phyloP scores from a whole-genome alignment of 2,888 invertebrate species.

The Eupithecia subumbrata region DNA sequence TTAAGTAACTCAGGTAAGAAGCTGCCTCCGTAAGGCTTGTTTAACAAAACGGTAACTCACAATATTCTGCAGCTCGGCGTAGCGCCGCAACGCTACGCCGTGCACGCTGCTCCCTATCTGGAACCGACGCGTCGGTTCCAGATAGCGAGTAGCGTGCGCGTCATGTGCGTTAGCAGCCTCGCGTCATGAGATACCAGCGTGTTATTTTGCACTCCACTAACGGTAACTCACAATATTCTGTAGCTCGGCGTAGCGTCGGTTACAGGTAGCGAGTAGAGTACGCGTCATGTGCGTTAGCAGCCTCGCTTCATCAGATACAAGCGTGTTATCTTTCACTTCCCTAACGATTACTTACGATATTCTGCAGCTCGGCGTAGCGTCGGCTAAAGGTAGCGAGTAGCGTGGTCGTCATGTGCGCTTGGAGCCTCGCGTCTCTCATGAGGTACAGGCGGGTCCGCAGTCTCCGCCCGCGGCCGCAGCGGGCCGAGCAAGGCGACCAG shows the following conservation, averaged over 20 bases:
- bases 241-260: slow-evolving; percentile 62
- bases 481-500: slow-evolving; percentile 92
- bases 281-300: slow-evolving; percentile 61
- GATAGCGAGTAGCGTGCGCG: slow-evolving; percentile 52
- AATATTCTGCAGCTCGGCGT: slow-evolving; percentile 63
- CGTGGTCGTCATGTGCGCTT: slow-evolving; percentile 57
- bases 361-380: slow-evolving; percentile 66
- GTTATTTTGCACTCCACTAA: background rate
- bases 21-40: too few relatives aligned
- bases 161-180: slow-evolving; percentile 59
- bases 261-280: slow-evolving; percentile 61
- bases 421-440: slow-evolving; percentile 55
- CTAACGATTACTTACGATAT: slow-evolving; percentile 54
- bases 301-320: slow-evolving; percentile 57
- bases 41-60: slow-evolving; percentile 48
- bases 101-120: too few relatives aligned
- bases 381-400: slow-evolving; percentile 62
- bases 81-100: too few relatives aligned
- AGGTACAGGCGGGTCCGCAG: slow-evolving; percentile 81
- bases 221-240: slow-evolving; percentile 61
- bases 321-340: slow-evolving; percentile 52
- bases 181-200: slow-evolving; percentile 67
- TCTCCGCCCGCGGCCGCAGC: slow-evolving; percentile 89
- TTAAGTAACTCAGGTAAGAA: too few relatives aligned
- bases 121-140: too few relatives aligned